Percentiles rank a stretch among this genome's conserved stretches.
Conservation (phyloP, 2,888 invertebrate species). For the Athalia rosae region DNA sequence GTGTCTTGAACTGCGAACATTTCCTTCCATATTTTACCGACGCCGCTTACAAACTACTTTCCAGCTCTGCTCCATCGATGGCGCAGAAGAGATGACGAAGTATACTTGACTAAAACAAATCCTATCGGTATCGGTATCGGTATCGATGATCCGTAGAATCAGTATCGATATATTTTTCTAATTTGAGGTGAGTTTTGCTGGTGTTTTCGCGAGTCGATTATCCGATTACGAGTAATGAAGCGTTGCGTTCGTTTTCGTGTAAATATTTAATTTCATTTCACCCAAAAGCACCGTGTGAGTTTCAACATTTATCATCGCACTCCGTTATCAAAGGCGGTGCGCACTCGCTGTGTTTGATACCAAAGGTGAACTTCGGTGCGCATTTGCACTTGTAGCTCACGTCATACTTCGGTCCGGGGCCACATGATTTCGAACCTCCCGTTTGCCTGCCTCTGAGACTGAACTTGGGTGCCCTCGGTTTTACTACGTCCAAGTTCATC, state of each 20-base stretch:
- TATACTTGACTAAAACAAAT: not conserved
- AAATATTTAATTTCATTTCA: no score
- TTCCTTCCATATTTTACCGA: no score
- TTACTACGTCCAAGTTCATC: slow-evolving; percentile 48
- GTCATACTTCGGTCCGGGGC: slow-evolving; percentile 75
- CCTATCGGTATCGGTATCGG: not conserved
- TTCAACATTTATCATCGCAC: slow-evolving; percentile 61
- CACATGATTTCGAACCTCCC: slow-evolving; percentile 72
- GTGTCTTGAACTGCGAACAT: no score
- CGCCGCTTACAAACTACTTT: no score
- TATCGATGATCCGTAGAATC: no score
- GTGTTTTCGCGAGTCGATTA: not conserved
- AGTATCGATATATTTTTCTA: not conserved
- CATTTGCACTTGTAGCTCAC: slow-evolving; percentile 74
- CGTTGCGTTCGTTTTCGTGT: no score
- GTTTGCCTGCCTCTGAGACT: slow-evolving; percentile 72
- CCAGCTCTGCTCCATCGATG: no score
- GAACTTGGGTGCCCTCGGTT: slow-evolving; percentile 71
- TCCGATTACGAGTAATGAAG: no score
- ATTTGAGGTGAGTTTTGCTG: not conserved
- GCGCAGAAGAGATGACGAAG: not conserved
- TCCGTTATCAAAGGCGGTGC: slow-evolving; percentile 76
- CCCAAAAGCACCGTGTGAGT: slow-evolving; percentile 13
- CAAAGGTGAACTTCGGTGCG: slow-evolving; percentile 77
- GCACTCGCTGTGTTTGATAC: slow-evolving; percentile 76